A percentile compares a stretch with the other conserved stretches of the same genome.
phyloP scores from a whole-genome alignment of 2,113 vertebrate genomes.

The Cyphomyrus discorhynchus region DNA sequence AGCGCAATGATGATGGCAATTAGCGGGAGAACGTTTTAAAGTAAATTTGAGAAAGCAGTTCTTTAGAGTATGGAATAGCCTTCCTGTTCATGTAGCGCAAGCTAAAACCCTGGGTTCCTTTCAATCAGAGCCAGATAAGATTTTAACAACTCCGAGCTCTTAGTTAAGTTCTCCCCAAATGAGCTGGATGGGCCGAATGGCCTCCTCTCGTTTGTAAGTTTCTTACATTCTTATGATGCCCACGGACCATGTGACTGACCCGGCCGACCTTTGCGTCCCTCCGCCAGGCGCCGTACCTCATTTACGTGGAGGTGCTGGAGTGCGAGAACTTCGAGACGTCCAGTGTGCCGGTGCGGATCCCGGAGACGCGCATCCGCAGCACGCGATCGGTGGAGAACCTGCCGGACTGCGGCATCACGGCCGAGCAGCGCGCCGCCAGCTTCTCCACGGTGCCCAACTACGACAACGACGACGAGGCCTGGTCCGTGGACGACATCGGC shows the following conservation, averaged over 20 bases:
- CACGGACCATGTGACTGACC: not conserved
- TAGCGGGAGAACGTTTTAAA: too few relatives aligned
- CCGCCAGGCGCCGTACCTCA: conserved; percentile 82
- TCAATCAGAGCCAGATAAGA: too few relatives aligned
- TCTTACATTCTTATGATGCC: not conserved
- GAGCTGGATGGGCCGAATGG: too few relatives aligned
- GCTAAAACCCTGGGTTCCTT: too few relatives aligned
- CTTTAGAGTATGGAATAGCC: too few relatives aligned
- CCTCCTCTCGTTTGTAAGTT: too few relatives aligned
- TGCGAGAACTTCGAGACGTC: conserved; percentile 93
- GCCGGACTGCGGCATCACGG: conserved; percentile 74
- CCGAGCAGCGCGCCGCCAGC: conserved; percentile 77
- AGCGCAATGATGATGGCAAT: not conserved
- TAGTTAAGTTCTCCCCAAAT: too few relatives aligned
- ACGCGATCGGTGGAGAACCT: conserved; percentile 92
- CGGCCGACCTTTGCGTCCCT: not conserved
- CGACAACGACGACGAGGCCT: conserved; percentile 92
- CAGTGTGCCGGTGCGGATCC: conserved; percentile 78
- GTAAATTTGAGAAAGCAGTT: too few relatives aligned
- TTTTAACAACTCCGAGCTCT: too few relatives aligned
- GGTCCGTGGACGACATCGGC: conserved; percentile 89
- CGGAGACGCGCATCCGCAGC: conserved; percentile 88
- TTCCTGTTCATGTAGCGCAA: too few relatives aligned
- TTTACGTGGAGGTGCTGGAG: conserved; percentile 93
- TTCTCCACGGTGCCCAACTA: conserved; percentile 87